Conservation (phyloP, 1,140 invertebrate species). For the Odontomachus brunneus region DNA sequence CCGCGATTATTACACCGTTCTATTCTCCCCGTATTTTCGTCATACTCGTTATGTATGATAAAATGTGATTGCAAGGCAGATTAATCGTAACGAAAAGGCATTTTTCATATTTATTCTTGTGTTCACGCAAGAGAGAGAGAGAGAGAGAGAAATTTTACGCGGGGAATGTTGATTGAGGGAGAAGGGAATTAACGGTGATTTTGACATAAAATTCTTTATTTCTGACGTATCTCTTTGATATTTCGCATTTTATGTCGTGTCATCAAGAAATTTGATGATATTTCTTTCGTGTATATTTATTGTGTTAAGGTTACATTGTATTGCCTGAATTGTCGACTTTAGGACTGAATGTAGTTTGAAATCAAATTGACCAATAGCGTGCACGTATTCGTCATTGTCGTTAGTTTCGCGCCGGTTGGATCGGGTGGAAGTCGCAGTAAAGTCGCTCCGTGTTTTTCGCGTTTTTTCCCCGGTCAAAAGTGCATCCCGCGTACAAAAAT, state of each 20-base stretch:
- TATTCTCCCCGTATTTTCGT: slow-evolving; percentile 18
- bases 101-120: background rate
- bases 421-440: background rate
- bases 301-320: background rate
- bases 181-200: too few species aligned
- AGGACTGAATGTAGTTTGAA: background rate
- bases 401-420: slow-evolving; percentile 13
- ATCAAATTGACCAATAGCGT: slow-evolving; percentile 39
- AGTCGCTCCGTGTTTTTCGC: slow-evolving; percentile 7
- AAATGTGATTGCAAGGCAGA: too few species aligned
- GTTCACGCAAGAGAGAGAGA: background rate
- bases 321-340: background rate
- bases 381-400: background rate
- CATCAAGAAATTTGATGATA: background rate
- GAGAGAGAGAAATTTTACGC: slow-evolving; percentile 11
- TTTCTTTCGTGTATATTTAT: background rate
- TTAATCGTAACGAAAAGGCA: too few species aligned
- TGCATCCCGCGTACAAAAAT: slow-evolving; percentile 18
- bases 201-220: too few species aligned
- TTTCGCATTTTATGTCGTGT: background rate
- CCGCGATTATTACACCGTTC: background rate
- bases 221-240: too few species aligned
- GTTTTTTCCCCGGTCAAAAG: slow-evolving; percentile 32
- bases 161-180: too few species aligned
- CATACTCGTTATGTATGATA: background rate